These are phyloP conservation scores for Astropecten irregularis DNA, from an alignment of 53 echinoderm and acorn worm species.

Conservation along the genomic window DNA sequence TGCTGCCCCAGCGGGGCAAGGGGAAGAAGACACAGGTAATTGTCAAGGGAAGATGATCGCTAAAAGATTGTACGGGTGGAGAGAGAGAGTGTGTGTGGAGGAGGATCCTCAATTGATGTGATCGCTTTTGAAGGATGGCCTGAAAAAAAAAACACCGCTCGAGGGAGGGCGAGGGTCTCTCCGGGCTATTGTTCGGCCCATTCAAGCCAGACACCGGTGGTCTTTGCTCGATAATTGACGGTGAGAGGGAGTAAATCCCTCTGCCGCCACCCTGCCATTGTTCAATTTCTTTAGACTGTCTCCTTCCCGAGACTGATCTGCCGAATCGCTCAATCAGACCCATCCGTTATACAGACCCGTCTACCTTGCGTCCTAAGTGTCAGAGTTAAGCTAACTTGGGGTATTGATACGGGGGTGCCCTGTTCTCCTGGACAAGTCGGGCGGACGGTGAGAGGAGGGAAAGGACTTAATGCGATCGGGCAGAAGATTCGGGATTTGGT, in stretches of 20 bases:
- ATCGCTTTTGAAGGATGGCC: neutral
- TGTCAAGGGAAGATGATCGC: too few species aligned
- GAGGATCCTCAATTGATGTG: neutral
- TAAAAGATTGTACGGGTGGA: too few species aligned
- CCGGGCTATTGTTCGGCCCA: neutral
- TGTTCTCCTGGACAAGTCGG: neutral
- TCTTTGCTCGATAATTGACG: slow-evolving; percentile 61
- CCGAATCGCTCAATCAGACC: slow-evolving; percentile 19
- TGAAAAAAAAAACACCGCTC: too few species aligned
- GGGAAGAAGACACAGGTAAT: neutral
- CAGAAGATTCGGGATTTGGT: neutral
- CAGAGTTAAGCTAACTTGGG: neutral
- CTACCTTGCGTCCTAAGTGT: slow-evolving; percentile 4
- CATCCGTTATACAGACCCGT: neutral
- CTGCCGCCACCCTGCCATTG: slow-evolving; percentile 66
- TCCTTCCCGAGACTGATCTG: slow-evolving; percentile 28
- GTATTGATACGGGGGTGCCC: neutral
- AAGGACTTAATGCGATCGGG: slow-evolving; percentile 1
- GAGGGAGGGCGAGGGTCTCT: neutral
- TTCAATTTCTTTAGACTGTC: slow-evolving; percentile 42
- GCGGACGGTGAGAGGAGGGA: too few species aligned
- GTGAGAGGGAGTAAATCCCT: slow-evolving; percentile 58
- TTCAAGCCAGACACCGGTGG: slow-evolving; percentile 19
- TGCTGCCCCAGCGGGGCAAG: neutral
- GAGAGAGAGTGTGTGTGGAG: neutral